A percentile compares a stretch with the other conserved stretches of the same genome.
Evolutionary conservation across 2,797 vertebrate species (phyloP).

Genomic region (Diceros bicornis): DNA sequence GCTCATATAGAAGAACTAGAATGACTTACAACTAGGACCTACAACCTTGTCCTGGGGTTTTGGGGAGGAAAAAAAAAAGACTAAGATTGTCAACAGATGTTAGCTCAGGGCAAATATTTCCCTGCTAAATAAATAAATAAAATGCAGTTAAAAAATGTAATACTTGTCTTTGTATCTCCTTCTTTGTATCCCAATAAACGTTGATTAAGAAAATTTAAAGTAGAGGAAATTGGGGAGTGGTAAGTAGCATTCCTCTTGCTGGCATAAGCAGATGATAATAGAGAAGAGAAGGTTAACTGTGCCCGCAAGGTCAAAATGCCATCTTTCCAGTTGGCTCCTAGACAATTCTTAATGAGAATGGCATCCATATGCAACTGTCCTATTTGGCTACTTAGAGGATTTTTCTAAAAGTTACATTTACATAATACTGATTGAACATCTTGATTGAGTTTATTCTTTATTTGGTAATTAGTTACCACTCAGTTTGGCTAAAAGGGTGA

Average conservation of each 20-base stretch:
- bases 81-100: too few relatives aligned
- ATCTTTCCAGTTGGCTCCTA: neutral
- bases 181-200: neutral
- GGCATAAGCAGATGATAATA: neutral
- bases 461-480: neutral
- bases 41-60: too few relatives aligned
- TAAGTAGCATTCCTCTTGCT: neutral
- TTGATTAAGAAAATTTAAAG: neutral
- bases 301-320: neutral
- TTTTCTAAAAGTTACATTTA: neutral
- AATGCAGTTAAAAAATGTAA: neutral
- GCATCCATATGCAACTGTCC: neutral
- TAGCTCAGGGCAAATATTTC: too few relatives aligned
- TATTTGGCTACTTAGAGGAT: neutral
- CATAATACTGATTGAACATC: neutral
- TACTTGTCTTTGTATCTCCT: conserved; percentile 3
- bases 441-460: neutral
- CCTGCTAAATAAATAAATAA: too few relatives aligned
- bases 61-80: too few relatives aligned
- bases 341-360: neutral
- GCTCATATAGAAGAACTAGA: too few relatives aligned
- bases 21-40: too few relatives aligned
- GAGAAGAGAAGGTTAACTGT: neutral
- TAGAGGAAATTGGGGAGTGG: neutral
- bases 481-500: neutral